Evolutionary conservation across 2,888 invertebrate species (phyloP), one percentile per base, ranked within the genome.

Genomic region (Pseudanteris insignis): DNA sequence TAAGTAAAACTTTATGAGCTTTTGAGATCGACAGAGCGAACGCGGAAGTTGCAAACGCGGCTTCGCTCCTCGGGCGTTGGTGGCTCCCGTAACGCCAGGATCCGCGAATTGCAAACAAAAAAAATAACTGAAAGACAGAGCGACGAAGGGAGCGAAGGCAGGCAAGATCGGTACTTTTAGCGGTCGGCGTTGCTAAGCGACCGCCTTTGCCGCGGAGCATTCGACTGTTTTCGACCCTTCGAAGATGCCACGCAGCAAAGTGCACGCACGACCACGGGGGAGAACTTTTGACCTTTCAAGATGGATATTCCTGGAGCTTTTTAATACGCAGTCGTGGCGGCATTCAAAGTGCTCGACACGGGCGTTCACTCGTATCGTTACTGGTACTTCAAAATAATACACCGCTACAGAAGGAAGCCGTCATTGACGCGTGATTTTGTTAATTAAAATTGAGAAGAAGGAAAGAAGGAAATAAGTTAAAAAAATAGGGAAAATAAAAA

Each of bases 211-310:
- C n/a, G n/a, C 71, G 66, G 59, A 53, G 33, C 58, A 41, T 54
- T 58, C 43, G 37, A 58, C 57, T 34, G 36, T 63, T 58, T 44
- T 41, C 48, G 47, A 67, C 68, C 67, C 70, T 68, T 44, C 68
- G 62, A 71, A 68, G 70, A 71, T 68, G 65, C 67, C 59, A 68
- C 64, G 69, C 64, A 62, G 65, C 66, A 59, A 57, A 64, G 55
- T 58, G 46, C 63, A 63, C 48, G 50, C 48, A 63, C 36, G 43
- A 30, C 38, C 26, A 58, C 66, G 63, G 62, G 66, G 65, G 64
- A 63, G 66, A 73, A 73, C 71, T 73, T 71, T 73, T 72, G 73
- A 75, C 75, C 72, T 74, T 75, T 73, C 67, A 51, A 74, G 68
- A 65, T 67, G 62, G 33, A 57, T 57, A 57, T 57, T 57, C 61